Evolutionary conservation across 37 sponge, comb jelly and placozoan genomes (phyloP), one percentile per base, ranked within the genome.

Genomic region (Ianthella basta): DNA sequence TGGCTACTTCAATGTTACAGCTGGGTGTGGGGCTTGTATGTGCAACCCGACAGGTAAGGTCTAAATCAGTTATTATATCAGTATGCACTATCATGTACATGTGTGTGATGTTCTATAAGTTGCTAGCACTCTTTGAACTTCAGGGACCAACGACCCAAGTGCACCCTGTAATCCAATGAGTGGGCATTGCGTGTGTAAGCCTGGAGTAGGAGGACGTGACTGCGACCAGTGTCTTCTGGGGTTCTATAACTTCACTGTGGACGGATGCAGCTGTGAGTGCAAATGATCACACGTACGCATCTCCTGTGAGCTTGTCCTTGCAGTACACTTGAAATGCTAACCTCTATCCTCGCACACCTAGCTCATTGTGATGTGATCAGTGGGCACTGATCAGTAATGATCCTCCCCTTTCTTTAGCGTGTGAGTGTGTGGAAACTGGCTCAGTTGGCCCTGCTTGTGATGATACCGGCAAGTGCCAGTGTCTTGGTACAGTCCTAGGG

Each of bases 101-200:
- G 66, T 64, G 27, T 12, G 66, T 29, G 23, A 64, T 16, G 12
- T n/a, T n/a, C n/a, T n/a, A n/a, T n/a, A n/a, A n/a, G 59, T 56
- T 56, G 15, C 16, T 56, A 15, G 16, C 15, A 14, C 27, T 66
- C 13, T 27, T 66, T 23, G 23, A 24, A 24, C 23, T 25, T 13
- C 23, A 72, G 73, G 73, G 16, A 72, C 73, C 10, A 30, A 20
- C 13, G 39, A 72, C 30, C 39, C 30, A 4, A 72, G 38, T 72
- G 14, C 20, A 37, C 73, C 73, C 13, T 72, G 73, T 37, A 72
- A 91, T 53, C 37, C 60, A 2, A 44, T 41, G 32, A 75, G 64
- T 55, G 95, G 91, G 5, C 80, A 81, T 65, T 94, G 95, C 65
- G 27, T 19, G 75, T 95, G 95, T 85, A 79, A 87, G 61, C 77